Conservation (phyloP, 1,140 invertebrate species). For the Kradibia gibbosae region DNA sequence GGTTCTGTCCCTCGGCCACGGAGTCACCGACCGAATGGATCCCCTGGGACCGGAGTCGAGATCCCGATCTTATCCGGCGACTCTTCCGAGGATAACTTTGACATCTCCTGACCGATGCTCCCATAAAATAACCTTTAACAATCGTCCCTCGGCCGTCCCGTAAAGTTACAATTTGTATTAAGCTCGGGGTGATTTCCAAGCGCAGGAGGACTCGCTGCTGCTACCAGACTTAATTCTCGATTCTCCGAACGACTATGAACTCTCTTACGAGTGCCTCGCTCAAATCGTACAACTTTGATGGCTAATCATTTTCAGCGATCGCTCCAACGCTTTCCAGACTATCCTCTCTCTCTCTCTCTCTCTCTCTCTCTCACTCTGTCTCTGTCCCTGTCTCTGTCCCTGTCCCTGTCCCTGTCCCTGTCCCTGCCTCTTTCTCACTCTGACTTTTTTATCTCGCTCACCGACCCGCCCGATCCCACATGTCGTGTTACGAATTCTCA, state of each 20-base stretch:
- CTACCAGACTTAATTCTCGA: neutral
- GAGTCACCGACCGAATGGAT: neutral
- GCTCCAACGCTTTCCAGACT: too few relatives aligned
- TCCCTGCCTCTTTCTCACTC: constrained; percentile 13
- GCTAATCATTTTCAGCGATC: too few relatives aligned
- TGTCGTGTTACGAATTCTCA: too few relatives aligned
- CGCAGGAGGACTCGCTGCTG: neutral
- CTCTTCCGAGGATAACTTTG: neutral
- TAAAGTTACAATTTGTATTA: neutral
- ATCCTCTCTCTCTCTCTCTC: neutral
- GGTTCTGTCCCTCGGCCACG: neutral
- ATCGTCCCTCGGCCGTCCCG: neutral
- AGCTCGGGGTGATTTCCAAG: neutral
- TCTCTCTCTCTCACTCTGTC: neutral
- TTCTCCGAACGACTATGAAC: neutral
- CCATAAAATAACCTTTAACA: neutral
- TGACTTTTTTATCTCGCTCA: too few relatives aligned
- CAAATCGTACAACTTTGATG: too few relatives aligned
- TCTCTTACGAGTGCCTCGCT: too few relatives aligned
- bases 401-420: neutral
- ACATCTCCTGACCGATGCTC: neutral
- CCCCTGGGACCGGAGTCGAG: neutral
- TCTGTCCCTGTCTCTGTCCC: neutral
- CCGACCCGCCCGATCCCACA: neutral
- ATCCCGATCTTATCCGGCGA: neutral